phyloP scores from a whole-genome alignment of 2,113 vertebrate genomes.

The Benitochromis conjunctus region DNA sequence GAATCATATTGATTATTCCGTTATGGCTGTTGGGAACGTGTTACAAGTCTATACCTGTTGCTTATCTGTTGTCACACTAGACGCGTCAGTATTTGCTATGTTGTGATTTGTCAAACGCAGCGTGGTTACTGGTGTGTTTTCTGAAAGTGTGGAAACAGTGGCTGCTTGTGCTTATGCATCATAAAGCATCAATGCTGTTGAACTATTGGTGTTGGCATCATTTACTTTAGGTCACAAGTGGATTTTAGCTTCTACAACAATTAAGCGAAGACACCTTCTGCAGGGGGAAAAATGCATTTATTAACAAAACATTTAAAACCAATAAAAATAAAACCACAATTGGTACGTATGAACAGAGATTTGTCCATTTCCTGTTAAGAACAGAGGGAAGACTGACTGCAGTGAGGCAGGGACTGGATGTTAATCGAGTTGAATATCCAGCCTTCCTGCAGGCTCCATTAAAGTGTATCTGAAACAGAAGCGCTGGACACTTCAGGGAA shows the following conservation, averaged over 20 bases:
- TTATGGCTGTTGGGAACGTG: background rate
- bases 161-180: background rate
- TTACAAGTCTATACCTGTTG: background rate
- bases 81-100: background rate
- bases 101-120: background rate
- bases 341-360: background rate
- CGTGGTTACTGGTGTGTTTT: background rate
- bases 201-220: background rate
- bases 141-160: background rate
- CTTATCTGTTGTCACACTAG: background rate
- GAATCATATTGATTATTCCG: background rate
- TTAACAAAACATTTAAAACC: conserved; percentile 2
- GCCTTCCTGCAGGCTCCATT: background rate
- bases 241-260: background rate
- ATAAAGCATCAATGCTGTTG: background rate
- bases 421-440: background rate
- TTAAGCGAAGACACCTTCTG: background rate
- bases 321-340: background rate
- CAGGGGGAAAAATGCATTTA: conserved; percentile 2
- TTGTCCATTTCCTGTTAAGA: background rate
- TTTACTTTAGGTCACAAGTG: background rate
- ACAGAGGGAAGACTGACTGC: background rate
- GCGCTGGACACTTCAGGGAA: background rate
- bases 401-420: background rate
- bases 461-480: background rate